These are phyloP conservation scores for Myotis planiceps DNA, from an alignment of 2,797 vertebrate species.

Conservation along the genomic window DNA sequence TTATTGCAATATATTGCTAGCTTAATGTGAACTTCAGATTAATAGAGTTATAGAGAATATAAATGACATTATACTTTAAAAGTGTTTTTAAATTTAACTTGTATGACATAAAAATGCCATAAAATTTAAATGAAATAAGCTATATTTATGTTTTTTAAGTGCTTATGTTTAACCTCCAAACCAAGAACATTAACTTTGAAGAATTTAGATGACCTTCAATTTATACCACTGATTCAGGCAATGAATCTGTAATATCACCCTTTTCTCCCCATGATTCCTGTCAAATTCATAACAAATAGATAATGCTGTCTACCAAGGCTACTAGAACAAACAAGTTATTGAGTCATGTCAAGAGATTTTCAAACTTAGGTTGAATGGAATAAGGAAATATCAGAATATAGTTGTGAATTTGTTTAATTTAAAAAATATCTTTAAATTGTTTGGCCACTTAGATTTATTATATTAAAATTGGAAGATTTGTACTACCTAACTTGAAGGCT, in stretches of 20 bases:
- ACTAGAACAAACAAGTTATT: neutral
- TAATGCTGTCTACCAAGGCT: neutral
- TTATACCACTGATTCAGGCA: neutral
- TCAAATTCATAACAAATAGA: neutral
- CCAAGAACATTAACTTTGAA: neutral
- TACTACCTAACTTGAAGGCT: neutral
- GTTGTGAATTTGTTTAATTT: neutral
- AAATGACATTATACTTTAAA: neutral
- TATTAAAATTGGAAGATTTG: neutral
- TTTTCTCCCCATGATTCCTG: neutral
- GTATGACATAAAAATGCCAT: neutral
- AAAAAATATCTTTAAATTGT: neutral
- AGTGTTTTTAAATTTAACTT: conserved; percentile 38
- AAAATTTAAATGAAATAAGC: neutral
- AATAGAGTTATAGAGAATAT: neutral
- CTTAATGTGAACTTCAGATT: neutral
- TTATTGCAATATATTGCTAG: neutral
- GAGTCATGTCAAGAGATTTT: neutral
- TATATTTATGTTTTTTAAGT: conserved; percentile 28
- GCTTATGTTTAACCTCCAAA: conserved; percentile 11
- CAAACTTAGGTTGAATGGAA: neutral
- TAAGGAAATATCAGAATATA: neutral
- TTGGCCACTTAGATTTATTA: neutral
- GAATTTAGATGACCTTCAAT: neutral
- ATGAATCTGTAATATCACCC: neutral